These are phyloP conservation scores for Pionites leucogaster DNA, from an alignment of 2,113 vertebrate species.

Conservation along the genomic window DNA sequence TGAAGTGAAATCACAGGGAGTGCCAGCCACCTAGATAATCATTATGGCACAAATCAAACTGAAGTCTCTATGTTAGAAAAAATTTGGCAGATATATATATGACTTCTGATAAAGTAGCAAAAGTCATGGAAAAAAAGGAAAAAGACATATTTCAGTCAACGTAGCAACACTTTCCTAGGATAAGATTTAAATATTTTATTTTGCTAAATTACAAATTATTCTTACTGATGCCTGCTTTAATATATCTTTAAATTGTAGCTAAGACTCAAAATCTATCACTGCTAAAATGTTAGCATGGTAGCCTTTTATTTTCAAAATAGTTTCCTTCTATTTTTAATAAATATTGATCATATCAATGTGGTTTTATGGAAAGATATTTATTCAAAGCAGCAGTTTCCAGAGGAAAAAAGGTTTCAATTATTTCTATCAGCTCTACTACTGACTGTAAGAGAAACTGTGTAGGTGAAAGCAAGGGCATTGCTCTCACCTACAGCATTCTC, in stretches of 20 bases:
- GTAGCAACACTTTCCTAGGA: not conserved
- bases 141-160: not conserved
- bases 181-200: not conserved
- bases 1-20: not conserved
- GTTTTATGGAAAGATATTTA: not conserved
- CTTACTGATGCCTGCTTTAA: not conserved
- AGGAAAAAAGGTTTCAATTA: not conserved
- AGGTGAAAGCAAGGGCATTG: conserved; percentile 14
- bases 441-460: not conserved
- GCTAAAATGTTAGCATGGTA: not conserved
- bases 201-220: not conserved
- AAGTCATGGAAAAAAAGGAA: not conserved
- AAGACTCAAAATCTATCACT: not conserved
- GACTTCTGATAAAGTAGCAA: not conserved
- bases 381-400: not conserved
- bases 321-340: not conserved
- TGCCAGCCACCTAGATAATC: not conserved
- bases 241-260: not conserved
- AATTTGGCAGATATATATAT: not conserved
- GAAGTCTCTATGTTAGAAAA: not conserved
- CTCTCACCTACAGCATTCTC: not conserved
- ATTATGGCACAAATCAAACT: not conserved
- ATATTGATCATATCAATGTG: not conserved
- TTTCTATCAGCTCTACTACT: not conserved
- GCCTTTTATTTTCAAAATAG: not conserved